Conservation (phyloP, 2,888 invertebrate genomes). For the Stenichneumon culpator region DNA sequence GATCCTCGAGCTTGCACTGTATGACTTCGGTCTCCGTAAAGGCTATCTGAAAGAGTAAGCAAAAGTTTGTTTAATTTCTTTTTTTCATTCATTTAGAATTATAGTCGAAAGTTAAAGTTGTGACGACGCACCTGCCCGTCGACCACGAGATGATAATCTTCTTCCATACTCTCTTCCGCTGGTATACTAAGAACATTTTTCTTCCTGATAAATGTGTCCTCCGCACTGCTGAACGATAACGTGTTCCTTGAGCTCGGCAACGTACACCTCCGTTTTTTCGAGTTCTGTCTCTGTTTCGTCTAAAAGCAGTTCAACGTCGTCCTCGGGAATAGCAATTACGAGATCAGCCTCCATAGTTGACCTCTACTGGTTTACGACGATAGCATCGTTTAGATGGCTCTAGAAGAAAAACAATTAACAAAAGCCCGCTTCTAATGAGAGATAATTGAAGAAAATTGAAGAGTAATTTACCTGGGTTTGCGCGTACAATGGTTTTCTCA, state of each 20-base stretch:
- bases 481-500: slow-evolving; percentile 93
- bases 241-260: slow-evolving; percentile 86
- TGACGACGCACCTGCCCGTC: slow-evolving; percentile 77
- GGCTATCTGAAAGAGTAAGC: slow-evolving; percentile 70
- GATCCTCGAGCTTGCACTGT: slow-evolving; percentile 79
- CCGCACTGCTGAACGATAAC: slow-evolving; percentile 85
- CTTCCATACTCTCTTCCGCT: slow-evolving; percentile 74
- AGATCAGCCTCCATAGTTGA: slow-evolving; percentile 88
- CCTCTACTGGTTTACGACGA: slow-evolving; percentile 93
- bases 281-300: slow-evolving; percentile 77
- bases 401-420: slow-evolving; percentile 71
- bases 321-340: slow-evolving; percentile 83
- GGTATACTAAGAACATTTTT: slow-evolving; percentile 78
- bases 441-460: neutral
- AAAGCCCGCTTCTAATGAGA: neutral
- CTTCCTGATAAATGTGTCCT: slow-evolving; percentile 81
- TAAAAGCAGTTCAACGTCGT: slow-evolving; percentile 83
- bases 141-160: slow-evolving; percentile 77
- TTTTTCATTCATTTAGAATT: neutral
- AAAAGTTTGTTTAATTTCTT: neutral
- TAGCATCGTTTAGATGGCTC: slow-evolving; percentile 92
- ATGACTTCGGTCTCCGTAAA: slow-evolving; percentile 76
- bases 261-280: slow-evolving; percentile 86
- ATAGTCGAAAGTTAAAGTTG: slow-evolving; percentile 13
- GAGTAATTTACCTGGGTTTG: slow-evolving; percentile 86